Percentiles rank a stretch among this genome's conserved stretches.
phyloP scores from a whole-genome alignment of 37 sponge, comb jelly and placozoan species.

The Cliona cf. orientalis region DNA sequence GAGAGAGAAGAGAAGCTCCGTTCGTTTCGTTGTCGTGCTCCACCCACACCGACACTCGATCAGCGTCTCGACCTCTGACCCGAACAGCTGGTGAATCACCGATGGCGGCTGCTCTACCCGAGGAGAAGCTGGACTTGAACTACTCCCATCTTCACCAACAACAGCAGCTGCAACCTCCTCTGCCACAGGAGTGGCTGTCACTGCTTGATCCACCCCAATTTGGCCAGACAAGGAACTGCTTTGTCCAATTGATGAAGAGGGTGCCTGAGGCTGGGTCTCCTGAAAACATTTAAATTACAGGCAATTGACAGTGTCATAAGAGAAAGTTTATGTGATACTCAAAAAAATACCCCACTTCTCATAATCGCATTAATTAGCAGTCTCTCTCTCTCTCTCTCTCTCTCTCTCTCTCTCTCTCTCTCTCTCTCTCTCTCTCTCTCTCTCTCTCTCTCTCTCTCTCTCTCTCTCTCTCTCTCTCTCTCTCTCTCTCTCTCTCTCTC shows the following conservation, averaged over 20 bases:
- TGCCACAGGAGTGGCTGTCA: too few relatives aligned
- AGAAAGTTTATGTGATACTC: too few relatives aligned
- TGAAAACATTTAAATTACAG: too few relatives aligned
- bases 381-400: neutral
- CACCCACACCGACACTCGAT: conserved; percentile 75
- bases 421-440: neutral
- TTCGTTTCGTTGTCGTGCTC: conserved; percentile 41
- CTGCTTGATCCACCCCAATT: too few relatives aligned
- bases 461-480: neutral
- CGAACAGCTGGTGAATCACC: conserved; percentile 65
- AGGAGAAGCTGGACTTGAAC: too few relatives aligned
- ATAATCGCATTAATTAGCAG: neutral
- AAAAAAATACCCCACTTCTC: too few relatives aligned
- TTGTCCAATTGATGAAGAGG: too few relatives aligned
- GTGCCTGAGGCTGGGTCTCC: neutral
- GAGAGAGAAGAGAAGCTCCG: conserved; percentile 72
- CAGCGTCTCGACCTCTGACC: conserved; percentile 54
- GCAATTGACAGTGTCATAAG: too few relatives aligned
- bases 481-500: neutral
- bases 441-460: neutral
- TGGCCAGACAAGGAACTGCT: too few relatives aligned
- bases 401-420: neutral
- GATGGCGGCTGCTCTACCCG: neutral
- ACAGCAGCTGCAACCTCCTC: too few relatives aligned
- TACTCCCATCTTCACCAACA: too few relatives aligned